Evolutionary conservation across 2,797 vertebrate species (phyloP).

Genomic region (Podargus strigoides): DNA sequence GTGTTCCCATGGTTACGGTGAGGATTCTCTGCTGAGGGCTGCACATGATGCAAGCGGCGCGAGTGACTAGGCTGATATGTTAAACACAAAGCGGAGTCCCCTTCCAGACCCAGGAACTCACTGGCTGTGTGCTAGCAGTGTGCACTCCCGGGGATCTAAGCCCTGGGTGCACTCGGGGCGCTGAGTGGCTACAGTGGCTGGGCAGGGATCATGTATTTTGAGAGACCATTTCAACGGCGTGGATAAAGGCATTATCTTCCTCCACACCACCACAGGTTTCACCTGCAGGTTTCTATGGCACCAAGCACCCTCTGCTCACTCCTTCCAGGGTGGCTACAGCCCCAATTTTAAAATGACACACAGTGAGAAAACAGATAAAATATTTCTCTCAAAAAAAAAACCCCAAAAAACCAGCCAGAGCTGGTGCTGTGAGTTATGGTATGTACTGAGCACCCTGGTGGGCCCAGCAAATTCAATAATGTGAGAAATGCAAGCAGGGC

Average conservation of each 20-base stretch:
- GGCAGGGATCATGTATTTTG: background rate
- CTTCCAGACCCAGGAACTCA: slow-evolving; percentile 37
- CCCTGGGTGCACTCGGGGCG: background rate
- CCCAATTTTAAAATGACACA: background rate
- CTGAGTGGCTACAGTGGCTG: background rate
- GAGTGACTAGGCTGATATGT: slow-evolving; percentile 63
- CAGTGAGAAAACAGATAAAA: background rate
- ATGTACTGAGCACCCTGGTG: background rate
- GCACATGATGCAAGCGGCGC: slow-evolving; percentile 11
- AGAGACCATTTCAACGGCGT: background rate
- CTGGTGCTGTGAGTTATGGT: background rate
- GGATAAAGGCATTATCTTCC: background rate
- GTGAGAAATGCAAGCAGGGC: background rate
- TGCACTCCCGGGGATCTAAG: background rate
- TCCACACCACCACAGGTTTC: background rate
- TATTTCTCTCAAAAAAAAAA: background rate
- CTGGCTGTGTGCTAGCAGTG: background rate
- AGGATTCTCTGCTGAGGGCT: slow-evolving; percentile 53
- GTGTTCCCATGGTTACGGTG: slow-evolving; percentile 73
- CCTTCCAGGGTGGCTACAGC: background rate
- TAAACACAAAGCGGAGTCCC: slow-evolving; percentile 54
- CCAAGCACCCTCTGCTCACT: background rate
- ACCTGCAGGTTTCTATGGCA: background rate
- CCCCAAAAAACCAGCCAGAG: background rate
- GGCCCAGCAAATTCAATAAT: background rate